phyloP scores from a whole-genome alignment of 2,888 invertebrate genomes.

The Lasiommata megera region DNA sequence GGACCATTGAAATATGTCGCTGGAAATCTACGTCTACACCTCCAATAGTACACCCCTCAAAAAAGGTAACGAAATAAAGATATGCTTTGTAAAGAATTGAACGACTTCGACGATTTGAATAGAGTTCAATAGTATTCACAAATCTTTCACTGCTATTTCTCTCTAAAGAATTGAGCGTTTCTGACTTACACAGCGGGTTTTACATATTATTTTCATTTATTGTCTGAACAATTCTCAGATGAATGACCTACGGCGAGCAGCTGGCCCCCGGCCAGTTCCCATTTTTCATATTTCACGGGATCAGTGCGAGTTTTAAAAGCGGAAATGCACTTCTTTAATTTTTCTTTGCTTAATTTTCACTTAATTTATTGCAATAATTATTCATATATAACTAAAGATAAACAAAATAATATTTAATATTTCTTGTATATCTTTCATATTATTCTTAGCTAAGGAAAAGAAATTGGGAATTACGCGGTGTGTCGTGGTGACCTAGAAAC shows the following conservation, averaged over 20 bases:
- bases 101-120: neutral
- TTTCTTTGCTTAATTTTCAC: slow-evolving; percentile 7
- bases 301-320: slow-evolving; percentile 65
- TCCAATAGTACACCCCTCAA: neutral
- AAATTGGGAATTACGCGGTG: too few relatives aligned
- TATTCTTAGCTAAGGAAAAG: too few relatives aligned
- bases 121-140: neutral
- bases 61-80: neutral
- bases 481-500: too few relatives aligned
- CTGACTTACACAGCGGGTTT: neutral
- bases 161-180: slow-evolving; percentile 1
- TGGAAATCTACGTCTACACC: too few relatives aligned
- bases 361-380: too few relatives aligned
- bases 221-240: slow-evolving; percentile 59
- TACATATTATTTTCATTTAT: slow-evolving; percentile 24
- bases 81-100: neutral
- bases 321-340: slow-evolving; percentile 47
- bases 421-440: too few relatives aligned
- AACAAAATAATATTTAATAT: too few relatives aligned
- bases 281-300: slow-evolving; percentile 76
- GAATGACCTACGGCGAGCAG: slow-evolving; percentile 71
- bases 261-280: slow-evolving; percentile 67
- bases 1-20: too few relatives aligned
- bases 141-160: neutral
- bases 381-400: too few relatives aligned